phyloP scores from a whole-genome alignment of 1,140 invertebrate species.

The Dendrolimus kikuchii region DNA sequence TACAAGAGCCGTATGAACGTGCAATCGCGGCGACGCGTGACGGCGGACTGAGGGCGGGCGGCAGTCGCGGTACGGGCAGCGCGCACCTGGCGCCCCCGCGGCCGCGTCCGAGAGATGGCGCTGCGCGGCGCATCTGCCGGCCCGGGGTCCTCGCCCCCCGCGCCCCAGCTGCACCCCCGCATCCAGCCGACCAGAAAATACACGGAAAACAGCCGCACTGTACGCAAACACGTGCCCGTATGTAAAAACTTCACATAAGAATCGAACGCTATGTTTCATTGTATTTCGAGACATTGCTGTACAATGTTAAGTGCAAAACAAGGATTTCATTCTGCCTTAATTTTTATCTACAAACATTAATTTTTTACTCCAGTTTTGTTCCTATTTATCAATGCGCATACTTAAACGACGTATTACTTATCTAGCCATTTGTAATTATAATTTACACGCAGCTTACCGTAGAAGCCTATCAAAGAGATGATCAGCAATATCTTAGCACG shows the following conservation, averaged over 20 bases:
- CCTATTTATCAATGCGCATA: no score
- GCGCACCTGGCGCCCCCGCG: slow-evolving; percentile 48
- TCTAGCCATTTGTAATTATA: no score
- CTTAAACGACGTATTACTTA: no score
- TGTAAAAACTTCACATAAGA: slow-evolving; percentile 50
- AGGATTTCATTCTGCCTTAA: neutral
- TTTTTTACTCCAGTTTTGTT: neutral
- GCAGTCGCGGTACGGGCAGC: slow-evolving; percentile 52
- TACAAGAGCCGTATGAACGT: slow-evolving; percentile 43
- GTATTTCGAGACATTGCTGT: neutral
- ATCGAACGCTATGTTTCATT: slow-evolving; percentile 31
- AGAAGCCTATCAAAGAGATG: no score
- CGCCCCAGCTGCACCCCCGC: slow-evolving; percentile 17
- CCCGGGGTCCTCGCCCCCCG: slow-evolving; percentile 21
- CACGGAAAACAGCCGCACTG: slow-evolving; percentile 60
- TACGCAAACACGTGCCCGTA: slow-evolving; percentile 58
- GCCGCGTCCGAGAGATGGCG: slow-evolving; percentile 54
- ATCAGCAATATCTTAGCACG: no score
- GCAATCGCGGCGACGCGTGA: slow-evolving; percentile 52
- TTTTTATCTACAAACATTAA: neutral
- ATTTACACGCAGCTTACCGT: no score
- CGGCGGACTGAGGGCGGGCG: slow-evolving; percentile 64
- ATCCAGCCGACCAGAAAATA: slow-evolving; percentile 55
- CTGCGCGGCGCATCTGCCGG: slow-evolving; percentile 63
- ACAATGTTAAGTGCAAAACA: neutral